Conservation (phyloP, 2,888 invertebrate genomes). For the Taenaris catops region DNA sequence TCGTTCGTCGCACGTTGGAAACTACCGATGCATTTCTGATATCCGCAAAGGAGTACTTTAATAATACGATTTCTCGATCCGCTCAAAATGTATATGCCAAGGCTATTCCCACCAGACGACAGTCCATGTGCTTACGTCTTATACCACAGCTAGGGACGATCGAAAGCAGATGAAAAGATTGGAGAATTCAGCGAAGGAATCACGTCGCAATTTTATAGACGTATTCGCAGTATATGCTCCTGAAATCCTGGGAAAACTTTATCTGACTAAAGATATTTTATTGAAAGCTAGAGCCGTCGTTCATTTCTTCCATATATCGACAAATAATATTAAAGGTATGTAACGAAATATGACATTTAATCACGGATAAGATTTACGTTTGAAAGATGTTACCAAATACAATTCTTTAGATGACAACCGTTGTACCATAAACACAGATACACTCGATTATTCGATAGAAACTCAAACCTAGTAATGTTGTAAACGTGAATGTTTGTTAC, state of each 20-base stretch:
- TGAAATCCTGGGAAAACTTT: conserved; percentile 15
- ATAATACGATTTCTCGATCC: conserved; percentile 61
- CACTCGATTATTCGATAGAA: too few species aligned
- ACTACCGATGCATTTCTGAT: conserved; percentile 36
- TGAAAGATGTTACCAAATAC: too few species aligned
- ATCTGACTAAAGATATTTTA: conserved; percentile 5
- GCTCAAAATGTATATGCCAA: conserved; percentile 56
- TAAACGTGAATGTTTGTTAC: too few species aligned
- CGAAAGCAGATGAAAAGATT: conserved; percentile 57
- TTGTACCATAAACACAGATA: too few species aligned
- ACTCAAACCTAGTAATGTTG: too few species aligned
- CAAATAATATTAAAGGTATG: too few species aligned
- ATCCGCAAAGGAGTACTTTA: conserved; percentile 46
- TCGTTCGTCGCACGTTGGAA: conserved; percentile 26
- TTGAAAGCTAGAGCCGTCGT: too few species aligned
- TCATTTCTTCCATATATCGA: too few species aligned
- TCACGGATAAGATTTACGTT: too few species aligned
- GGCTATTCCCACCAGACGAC: conserved; percentile 60
- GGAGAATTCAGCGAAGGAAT: conserved; percentile 53
- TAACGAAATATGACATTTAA: too few species aligned
- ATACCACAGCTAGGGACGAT: conserved; percentile 35
- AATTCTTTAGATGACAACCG: too few species aligned
- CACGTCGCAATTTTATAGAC: conserved; percentile 69
- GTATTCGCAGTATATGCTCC: conserved; percentile 16
- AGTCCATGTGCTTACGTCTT: conserved; percentile 53